These are phyloP conservation scores for Rachycentron canadum DNA, from an alignment of 2,797 vertebrate genomes.

Conservation along the genomic window DNA sequence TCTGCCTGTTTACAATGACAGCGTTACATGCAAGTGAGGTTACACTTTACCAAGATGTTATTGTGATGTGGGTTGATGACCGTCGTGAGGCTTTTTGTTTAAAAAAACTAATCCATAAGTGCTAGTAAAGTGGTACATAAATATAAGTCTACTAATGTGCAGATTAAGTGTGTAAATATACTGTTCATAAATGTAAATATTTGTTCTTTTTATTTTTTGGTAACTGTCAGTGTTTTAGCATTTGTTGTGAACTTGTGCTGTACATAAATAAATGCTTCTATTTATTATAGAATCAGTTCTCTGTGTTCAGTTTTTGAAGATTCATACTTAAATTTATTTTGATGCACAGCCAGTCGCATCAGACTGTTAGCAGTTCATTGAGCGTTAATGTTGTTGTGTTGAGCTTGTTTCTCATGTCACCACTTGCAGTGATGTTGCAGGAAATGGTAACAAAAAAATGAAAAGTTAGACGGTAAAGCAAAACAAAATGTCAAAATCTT, in stretches of 20 bases:
- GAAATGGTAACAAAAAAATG: neutral
- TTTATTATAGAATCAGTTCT: slow-evolving; percentile 80
- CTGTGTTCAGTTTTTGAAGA: slow-evolving; percentile 29
- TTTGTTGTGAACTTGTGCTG: slow-evolving; percentile 64
- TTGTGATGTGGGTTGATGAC: slow-evolving; percentile 3
- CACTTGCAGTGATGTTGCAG: neutral
- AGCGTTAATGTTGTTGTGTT: neutral
- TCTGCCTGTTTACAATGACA: slow-evolving; percentile 53
- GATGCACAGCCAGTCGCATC: neutral
- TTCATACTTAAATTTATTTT: neutral
- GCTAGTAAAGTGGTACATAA: slow-evolving; percentile 28
- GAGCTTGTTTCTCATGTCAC: neutral
- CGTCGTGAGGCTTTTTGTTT: slow-evolving; percentile 6
- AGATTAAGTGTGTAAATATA: slow-evolving; percentile 75
- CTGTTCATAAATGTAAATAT: slow-evolving; percentile 82
- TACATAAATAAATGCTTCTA: slow-evolving; percentile 82
- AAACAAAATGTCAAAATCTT: neutral
- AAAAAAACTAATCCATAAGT: slow-evolving; percentile 15
- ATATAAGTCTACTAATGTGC: slow-evolving; percentile 34
- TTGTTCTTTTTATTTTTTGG: slow-evolving; percentile 49
- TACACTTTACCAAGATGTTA: slow-evolving; percentile 14
- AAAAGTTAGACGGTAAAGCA: neutral
- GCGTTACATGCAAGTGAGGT: slow-evolving; percentile 32
- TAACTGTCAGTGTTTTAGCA: slow-evolving; percentile 38
- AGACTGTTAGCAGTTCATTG: neutral